Percentiles rank a stretch among this genome's conserved stretches.
Conservation (phyloP, 2,113 vertebrate species). For the Hyperoodon ampullatus region DNA sequence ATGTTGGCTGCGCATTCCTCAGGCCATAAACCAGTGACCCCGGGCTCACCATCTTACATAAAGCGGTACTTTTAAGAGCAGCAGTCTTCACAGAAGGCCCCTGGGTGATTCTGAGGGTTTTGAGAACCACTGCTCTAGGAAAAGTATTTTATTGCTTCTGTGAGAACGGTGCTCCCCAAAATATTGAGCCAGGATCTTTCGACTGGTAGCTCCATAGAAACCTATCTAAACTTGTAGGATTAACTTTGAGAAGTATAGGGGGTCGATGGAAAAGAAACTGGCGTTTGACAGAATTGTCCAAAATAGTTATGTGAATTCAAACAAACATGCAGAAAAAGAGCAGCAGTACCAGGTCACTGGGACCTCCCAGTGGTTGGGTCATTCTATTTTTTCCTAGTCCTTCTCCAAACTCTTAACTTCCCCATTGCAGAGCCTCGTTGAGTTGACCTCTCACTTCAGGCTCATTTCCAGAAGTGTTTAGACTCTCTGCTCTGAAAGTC, state of each 20-base stretch:
- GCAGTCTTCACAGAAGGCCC: background rate
- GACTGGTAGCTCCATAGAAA: background rate
- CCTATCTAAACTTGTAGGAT: background rate
- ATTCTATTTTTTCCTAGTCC: slow-evolving; percentile 13
- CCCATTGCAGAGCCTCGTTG: background rate
- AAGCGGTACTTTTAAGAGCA: background rate
- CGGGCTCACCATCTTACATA: background rate
- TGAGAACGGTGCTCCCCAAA: background rate
- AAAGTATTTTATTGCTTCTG: background rate
- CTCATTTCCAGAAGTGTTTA: background rate
- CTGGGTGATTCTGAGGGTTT: background rate
- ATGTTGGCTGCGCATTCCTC: accelerated
- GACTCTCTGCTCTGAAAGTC: background rate
- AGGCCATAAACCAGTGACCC: background rate
- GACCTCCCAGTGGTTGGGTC: background rate
- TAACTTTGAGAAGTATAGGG: background rate
- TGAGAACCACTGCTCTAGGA: background rate
- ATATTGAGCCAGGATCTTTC: background rate
- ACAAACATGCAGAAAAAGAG: background rate
- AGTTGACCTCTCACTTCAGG: background rate
- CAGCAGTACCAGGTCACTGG: background rate
- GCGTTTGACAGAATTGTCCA: background rate
- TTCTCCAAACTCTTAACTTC: slow-evolving; percentile 53
- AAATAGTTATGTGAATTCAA: background rate
- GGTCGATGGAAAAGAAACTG: background rate